phyloP scores from a whole-genome alignment of 2,113 vertebrate genomes.

The Hystrix brachyura region DNA sequence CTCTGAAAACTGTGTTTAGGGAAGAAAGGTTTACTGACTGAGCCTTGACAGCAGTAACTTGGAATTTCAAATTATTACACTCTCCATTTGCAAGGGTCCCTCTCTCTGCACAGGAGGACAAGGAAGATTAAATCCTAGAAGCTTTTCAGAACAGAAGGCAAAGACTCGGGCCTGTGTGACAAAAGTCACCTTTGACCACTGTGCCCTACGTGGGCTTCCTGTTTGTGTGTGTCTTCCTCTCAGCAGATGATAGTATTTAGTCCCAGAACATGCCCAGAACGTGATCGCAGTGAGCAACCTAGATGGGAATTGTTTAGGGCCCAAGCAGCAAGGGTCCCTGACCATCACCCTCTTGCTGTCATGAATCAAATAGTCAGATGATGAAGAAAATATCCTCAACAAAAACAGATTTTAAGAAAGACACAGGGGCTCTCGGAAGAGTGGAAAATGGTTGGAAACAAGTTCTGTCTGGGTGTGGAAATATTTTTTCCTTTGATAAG shows the following conservation, averaged over 20 bases:
- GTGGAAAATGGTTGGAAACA: background rate
- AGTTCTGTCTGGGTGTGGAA: background rate
- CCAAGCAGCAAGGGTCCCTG: background rate
- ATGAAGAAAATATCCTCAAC: background rate
- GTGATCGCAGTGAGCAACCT: too few species aligned
- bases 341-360: background rate
- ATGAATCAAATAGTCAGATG: background rate
- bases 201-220: background rate
- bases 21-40: background rate
- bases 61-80: background rate
- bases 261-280: background rate
- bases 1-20: background rate
- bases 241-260: background rate
- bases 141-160: background rate
- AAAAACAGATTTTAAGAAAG: background rate
- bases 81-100: background rate
- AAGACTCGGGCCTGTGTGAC: background rate
- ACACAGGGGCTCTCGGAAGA: background rate
- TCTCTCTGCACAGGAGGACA: background rate
- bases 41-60: background rate
- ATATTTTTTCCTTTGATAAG: background rate
- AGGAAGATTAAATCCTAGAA: background rate
- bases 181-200: background rate
- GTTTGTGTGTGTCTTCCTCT: background rate
- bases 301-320: background rate